phyloP scores from a whole-genome alignment of 2,888 invertebrate species.

The Phaonia tiefii region DNA sequence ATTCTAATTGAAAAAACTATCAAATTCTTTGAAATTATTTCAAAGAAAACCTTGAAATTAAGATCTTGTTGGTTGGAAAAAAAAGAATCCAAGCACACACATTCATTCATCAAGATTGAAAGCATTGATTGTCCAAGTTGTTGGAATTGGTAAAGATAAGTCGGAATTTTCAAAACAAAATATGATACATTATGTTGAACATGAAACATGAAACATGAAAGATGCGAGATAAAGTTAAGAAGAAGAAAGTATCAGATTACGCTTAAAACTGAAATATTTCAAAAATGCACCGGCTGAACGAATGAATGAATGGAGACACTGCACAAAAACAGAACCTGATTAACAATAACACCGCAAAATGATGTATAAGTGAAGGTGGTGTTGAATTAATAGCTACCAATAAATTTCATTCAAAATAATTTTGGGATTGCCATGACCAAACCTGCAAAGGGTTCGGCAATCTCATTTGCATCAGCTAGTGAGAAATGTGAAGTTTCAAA shows the following conservation, averaged over 20 bases:
- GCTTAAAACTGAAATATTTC: slow-evolving; percentile 7
- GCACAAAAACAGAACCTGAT: slow-evolving; percentile 22
- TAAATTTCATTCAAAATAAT: too few relatives aligned
- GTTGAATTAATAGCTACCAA: too few relatives aligned
- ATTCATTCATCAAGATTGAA: slow-evolving; percentile 57
- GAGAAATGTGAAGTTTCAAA: too few relatives aligned
- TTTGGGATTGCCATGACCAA: too few relatives aligned
- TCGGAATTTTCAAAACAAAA: not conserved
- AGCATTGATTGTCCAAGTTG: slow-evolving; percentile 8
- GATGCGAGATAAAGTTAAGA: slow-evolving; percentile 38
- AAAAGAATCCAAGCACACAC: not conserved
- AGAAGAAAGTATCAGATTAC: slow-evolving; percentile 58
- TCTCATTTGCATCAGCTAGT: too few relatives aligned
- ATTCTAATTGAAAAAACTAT: not conserved
- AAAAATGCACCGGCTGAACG: not conserved
- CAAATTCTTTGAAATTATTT: slow-evolving; percentile 29
- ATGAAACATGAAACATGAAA: slow-evolving; percentile 15
- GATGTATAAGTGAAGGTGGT: not conserved
- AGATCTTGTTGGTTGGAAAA: too few relatives aligned
- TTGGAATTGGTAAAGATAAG: not conserved
- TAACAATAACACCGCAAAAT: not conserved
- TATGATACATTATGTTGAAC: slow-evolving; percentile 34
- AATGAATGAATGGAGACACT: too few relatives aligned
- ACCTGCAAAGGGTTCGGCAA: too few relatives aligned
- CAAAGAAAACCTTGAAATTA: slow-evolving; percentile 47